Evolutionary conservation across 2,797 vertebrate genomes (phyloP), one percentile per base, ranked within the genome.

Genomic region (Premnoplex brunnescens): DNA sequence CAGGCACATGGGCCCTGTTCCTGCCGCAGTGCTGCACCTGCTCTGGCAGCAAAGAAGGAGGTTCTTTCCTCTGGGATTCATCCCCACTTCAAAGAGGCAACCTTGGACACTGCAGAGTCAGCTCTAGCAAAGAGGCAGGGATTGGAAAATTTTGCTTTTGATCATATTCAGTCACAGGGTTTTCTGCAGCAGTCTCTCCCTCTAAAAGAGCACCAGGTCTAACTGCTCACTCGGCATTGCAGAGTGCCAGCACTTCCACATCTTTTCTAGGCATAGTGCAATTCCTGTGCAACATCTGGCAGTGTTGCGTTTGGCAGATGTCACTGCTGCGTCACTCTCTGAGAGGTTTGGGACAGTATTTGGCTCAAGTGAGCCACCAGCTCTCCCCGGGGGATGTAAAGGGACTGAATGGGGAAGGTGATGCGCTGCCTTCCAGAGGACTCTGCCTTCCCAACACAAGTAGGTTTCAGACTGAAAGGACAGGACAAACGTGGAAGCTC

Each of bases 271-370:
- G 66, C 23, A 17, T 10, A 15, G 26, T 28, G 37, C 39, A n/a
- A 37, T 52, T 69, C 59, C 16, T 27, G 26, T 28, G 24, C n/a
- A 30, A 22, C 7, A 7, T 27, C 43, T 55, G 59, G 28, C 19
- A 63, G 32, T 0, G 14, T 10, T 59, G 36, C 0, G 0, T 49
- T 68, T 19, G 63, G 48, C 59, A 37, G 59, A 20, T 0, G 0
- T 49, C 78, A 26, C 16, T n/a, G 21, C 5, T 37, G n/a, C 0
- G 0, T 43, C 43, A 77, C 15, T 22, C 62, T 41, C 39, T 28
- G 26, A 63, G 43, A 48, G 22, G 9, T 16, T 44, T 48, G 48
- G 63, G 30, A 9, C 37, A 46, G 28, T 5, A 9, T 73, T 51
- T 32, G 69, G 41, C 51, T 64, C 9, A 4, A 26, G 27, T 1